Conservation (phyloP, 1,140 invertebrate species). For the Forficula auricularia region DNA sequence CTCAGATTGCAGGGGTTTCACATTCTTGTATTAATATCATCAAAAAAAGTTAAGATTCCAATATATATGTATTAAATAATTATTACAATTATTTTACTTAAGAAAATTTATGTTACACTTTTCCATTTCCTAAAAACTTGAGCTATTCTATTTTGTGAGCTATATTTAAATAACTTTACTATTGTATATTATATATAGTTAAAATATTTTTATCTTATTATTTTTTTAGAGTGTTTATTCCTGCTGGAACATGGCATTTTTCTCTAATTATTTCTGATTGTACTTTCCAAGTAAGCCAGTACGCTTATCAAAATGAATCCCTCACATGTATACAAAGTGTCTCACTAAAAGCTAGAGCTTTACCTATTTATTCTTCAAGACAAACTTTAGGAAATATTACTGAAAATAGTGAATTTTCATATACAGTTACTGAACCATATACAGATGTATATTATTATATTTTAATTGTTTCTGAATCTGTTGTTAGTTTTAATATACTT, state of each 20-base stretch:
- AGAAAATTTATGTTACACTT: too few species aligned
- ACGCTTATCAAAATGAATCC: slow-evolving; percentile 11
- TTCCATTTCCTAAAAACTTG: too few species aligned
- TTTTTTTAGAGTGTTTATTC: slow-evolving; percentile 31
- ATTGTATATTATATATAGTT: too few species aligned
- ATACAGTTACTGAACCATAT: slow-evolving; percentile 28
- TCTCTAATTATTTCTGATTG: slow-evolving; percentile 29
- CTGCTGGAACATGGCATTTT: slow-evolving; percentile 30
- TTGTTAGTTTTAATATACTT: slow-evolving; percentile 27
- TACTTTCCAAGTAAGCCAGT: slow-evolving; percentile 20
- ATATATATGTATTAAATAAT: too few species aligned
- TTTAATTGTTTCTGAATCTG: slow-evolving; percentile 28
- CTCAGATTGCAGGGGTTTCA: too few species aligned
- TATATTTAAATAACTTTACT: too few species aligned
- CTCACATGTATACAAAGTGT: slow-evolving; percentile 26
- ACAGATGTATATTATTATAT: slow-evolving; percentile 36
- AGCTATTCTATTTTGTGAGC: too few species aligned
- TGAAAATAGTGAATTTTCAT: slow-evolving; percentile 23
- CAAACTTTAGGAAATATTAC: slow-evolving; percentile 22
- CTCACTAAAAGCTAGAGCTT: slow-evolving; percentile 23
- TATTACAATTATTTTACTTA: too few species aligned
- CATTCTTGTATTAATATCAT: too few species aligned
- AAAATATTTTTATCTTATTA: too few species aligned
- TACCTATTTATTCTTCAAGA: slow-evolving; percentile 25
- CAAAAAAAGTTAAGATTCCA: too few species aligned